Evolutionary conservation across 2,113 vertebrate genomes (phyloP).

Genomic region (Xenotilapia leptura): DNA sequence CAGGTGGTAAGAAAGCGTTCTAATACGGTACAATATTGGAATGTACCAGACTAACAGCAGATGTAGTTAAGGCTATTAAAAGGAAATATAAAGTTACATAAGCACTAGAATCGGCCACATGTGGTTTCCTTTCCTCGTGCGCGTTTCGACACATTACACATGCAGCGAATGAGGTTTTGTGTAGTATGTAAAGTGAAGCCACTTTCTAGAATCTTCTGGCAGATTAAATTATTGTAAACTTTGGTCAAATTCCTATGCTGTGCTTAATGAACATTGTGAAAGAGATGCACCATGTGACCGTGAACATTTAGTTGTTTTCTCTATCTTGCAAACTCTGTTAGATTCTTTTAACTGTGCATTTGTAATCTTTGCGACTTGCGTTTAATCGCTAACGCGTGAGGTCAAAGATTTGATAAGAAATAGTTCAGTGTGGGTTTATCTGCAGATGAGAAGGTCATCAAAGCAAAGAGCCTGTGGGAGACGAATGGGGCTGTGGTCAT

Average conservation of each 20-base stretch:
- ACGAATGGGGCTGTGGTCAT: constrained; percentile 87
- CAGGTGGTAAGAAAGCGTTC: constrained; percentile 58
- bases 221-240: not conserved
- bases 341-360: not conserved
- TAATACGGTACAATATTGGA: not conserved
- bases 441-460: constrained; percentile 76
- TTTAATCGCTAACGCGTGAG: not conserved
- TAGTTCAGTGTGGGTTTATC: not conserved
- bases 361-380: not conserved
- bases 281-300: not conserved
- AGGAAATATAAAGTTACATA: not conserved
- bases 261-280: not conserved
- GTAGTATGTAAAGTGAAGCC: not conserved
- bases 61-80: not conserved
- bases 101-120: not conserved
- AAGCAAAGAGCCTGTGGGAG: constrained; percentile 85
- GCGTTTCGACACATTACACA: not conserved
- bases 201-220: not conserved
- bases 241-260: not conserved
- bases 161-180: constrained; percentile 2
- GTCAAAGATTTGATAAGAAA: not conserved
- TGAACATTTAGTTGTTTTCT: not conserved
- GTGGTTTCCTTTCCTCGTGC: not conserved
- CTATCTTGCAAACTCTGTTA: not conserved
- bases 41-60: not conserved